A percentile compares a stretch with the other conserved stretches of the same genome.
phyloP scores from a whole-genome alignment of 2,113 vertebrate genomes.

The Xenopus borealis region DNA sequence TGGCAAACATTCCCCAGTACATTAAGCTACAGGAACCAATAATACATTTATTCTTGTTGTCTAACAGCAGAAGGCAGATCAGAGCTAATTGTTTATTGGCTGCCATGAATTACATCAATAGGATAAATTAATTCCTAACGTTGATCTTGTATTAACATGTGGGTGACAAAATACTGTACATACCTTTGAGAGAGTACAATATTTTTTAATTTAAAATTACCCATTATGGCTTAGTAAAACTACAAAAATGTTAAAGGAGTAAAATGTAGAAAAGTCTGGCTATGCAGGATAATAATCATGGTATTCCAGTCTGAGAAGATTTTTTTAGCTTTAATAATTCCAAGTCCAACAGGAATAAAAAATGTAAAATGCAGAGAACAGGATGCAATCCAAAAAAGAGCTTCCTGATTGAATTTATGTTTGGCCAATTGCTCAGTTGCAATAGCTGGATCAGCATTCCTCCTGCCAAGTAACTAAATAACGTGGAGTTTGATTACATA shows the following conservation, averaged over 20 bases:
- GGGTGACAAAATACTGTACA: too few species aligned
- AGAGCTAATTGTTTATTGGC: too few species aligned
- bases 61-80: too few species aligned
- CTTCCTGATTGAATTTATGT: conserved; percentile 27
- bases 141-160: too few species aligned
- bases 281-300: conserved; percentile 2
- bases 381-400: conserved; percentile 23
- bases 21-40: too few species aligned
- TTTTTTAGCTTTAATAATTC: background rate
- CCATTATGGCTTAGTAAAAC: background rate
- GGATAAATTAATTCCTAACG: too few species aligned
- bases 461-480: conserved; percentile 16
- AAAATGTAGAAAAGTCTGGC: background rate
- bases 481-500: conserved; percentile 19
- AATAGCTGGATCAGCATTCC: conserved; percentile 26
- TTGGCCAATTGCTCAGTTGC: conserved; percentile 22
- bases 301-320: background rate
- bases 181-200: too few species aligned
- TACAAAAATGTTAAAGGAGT: background rate
- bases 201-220: too few species aligned
- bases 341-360: conserved; percentile 1
- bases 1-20: too few species aligned
- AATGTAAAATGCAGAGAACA: conserved; percentile 11
- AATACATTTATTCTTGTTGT: too few species aligned
- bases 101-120: too few species aligned